phyloP scores from a whole-genome alignment of 2,797 vertebrate species.

The Chrosomus eos region DNA sequence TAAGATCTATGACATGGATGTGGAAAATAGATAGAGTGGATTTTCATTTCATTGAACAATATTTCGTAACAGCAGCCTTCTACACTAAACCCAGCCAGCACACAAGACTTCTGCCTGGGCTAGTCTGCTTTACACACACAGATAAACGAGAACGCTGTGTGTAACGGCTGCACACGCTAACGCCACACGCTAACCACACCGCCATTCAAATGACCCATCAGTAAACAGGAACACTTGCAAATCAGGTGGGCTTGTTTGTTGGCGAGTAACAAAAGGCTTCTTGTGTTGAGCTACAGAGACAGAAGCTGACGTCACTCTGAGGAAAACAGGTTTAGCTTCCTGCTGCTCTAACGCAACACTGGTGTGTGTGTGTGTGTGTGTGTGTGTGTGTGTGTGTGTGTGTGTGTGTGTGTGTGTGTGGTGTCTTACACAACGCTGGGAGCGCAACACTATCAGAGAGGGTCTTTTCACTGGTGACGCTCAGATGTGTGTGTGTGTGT shows the following conservation, averaged over 20 bases:
- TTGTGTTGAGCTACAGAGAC: constrained; percentile 27
- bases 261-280: constrained; percentile 37
- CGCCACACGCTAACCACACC: constrained; percentile 4
- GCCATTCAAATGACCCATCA: constrained; percentile 66
- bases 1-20: not conserved
- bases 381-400: no score
- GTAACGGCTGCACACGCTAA: not conserved
- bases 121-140: not conserved
- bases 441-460: no score
- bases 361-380: no score
- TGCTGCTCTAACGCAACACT: no score
- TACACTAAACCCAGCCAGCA: not conserved
- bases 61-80: not conserved
- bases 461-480: no score
- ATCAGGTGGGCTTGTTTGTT: constrained; percentile 31
- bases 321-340: not conserved
- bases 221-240: constrained; percentile 60
- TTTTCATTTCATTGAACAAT: not conserved
- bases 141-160: not conserved
- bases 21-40: not conserved
- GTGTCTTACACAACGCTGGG: no score
- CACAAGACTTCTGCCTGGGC: not conserved
- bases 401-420: no score
- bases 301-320: not conserved
- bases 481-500: no score